These are phyloP conservation scores for Saguinus imperator DNA, from an alignment of 2,113 vertebrate genomes.

Conservation along the genomic window DNA sequence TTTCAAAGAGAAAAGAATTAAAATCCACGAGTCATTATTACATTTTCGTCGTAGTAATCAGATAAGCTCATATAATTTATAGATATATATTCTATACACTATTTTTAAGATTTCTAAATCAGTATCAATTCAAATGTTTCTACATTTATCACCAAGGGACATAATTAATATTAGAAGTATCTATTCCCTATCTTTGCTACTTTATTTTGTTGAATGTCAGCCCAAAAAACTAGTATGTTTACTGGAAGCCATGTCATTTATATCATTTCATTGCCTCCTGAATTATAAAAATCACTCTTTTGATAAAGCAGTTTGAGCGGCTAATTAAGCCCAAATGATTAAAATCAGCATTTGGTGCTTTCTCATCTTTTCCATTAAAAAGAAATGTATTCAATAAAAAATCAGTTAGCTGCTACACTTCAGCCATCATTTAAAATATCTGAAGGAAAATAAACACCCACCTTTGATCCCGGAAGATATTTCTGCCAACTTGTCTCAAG, in stretches of 20 bases:
- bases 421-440: slow-evolving; percentile 30
- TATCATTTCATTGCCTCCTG: background rate
- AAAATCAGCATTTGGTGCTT: background rate
- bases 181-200: background rate
- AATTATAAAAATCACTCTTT: slow-evolving; percentile 34
- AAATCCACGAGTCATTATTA: background rate
- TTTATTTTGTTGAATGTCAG: slow-evolving; percentile 11
- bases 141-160: slow-evolving; percentile 29
- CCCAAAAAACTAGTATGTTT: slow-evolving; percentile 27
- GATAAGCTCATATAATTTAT: background rate
- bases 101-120: background rate
- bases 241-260: background rate
- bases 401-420: background rate
- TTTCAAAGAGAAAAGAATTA: background rate
- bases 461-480: slow-evolving; percentile 14
- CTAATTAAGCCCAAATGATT: slow-evolving; percentile 54
- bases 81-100: background rate
- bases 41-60: background rate
- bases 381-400: slow-evolving; percentile 21
- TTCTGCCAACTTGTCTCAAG: slow-evolving; percentile 5
- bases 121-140: background rate
- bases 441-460: slow-evolving; percentile 21
- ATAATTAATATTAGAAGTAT: background rate
- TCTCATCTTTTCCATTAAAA: slow-evolving; percentile 36
- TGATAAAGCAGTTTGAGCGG: background rate